Conservation (phyloP, 2,113 vertebrate genomes). For the Fregetta grallaria region DNA sequence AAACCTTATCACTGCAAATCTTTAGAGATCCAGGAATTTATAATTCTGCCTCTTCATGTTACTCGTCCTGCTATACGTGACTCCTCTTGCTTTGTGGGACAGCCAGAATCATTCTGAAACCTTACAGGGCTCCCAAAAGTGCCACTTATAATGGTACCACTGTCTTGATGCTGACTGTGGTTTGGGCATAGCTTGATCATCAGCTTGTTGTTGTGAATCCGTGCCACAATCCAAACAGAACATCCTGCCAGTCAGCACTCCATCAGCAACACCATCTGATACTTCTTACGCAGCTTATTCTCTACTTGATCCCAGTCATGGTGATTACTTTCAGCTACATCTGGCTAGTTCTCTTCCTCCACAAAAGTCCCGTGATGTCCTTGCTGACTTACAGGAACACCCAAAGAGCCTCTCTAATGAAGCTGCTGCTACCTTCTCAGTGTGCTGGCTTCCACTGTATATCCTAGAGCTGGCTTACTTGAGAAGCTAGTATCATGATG, state of each 20-base stretch:
- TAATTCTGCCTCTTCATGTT: background rate
- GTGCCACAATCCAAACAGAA: conserved; percentile 68
- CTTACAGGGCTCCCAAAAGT: conserved; percentile 64
- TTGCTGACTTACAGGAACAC: conserved; percentile 70
- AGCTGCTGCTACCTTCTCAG: conserved; percentile 74
- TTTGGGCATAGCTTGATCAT: conserved; percentile 75
- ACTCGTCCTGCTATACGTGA: background rate
- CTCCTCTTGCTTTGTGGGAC: background rate
- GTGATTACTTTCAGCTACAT: conserved; percentile 75
- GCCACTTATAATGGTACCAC: conserved; percentile 35
- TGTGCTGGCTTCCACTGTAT: conserved; percentile 76
- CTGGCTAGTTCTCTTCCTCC: conserved; percentile 72
- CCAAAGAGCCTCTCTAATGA: conserved; percentile 72
- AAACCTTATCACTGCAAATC: background rate
- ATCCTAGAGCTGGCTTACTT: conserved; percentile 76
- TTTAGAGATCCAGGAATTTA: background rate
- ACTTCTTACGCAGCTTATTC: conserved; percentile 74
- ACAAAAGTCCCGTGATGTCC: conserved; percentile 74
- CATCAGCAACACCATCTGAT: conserved; percentile 74
- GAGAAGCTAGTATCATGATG: conserved; percentile 64
- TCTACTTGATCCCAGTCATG: conserved; percentile 74
- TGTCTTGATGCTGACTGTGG: conserved; percentile 67
- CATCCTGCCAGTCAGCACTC: conserved; percentile 69
- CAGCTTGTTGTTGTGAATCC: conserved; percentile 70
- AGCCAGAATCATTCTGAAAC: conserved; percentile 70